Base-by-base conservation (phyloP, 64 coral and sea anemone genomes). In the Actinia tenebrosa region DNA sequence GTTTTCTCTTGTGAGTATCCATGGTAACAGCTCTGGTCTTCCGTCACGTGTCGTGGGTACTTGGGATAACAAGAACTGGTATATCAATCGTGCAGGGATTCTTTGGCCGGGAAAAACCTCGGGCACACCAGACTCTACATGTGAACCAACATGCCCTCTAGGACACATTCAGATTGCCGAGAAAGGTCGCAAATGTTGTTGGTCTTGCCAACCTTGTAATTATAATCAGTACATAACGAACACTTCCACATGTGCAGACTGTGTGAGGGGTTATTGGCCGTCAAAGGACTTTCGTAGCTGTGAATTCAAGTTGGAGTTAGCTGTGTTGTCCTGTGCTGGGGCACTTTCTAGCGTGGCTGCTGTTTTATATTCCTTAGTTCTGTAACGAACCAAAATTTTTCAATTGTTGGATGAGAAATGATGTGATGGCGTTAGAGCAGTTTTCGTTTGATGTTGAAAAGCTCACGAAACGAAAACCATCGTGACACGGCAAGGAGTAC, bases 211-310 rank as follows among this genome's bases (percentile, higher is more conserved):
- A 18, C 78, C 68, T 7, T 96, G 94, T 66, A 89, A 93, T 79
- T 93, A 96, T 56, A 96, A 96, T 20, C 94, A 96, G 30, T 89
- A 89, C 16, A 87, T 96, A 15, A 89, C 37, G 44, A 80, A 96
- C 60, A 87, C 87, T 43, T 86, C 56, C 58, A 84, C 77, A 5
- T 96, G 94, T 85, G 80, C 61, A 64, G 94, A 96, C 43, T 96
- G 94, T 86, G 45, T 77, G 50, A 77, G 94, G 2, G 94, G 91
- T 0, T 96, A 93, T 42, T 96, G 94, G 94, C 94, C 94, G 1
- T 90, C 91, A 7, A 58, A 87, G 53, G 84, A 96, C 80, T 87
- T 87, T n/a, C 89, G 86, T 4, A 96, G 66, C 25, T 96, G 94
- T 37, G 91, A 96, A 46, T 96, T 96, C 79, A 92, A 86, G 26